phyloP scores from a whole-genome alignment of 2,797 vertebrate species.

The Tokudaia muenninki region DNA sequence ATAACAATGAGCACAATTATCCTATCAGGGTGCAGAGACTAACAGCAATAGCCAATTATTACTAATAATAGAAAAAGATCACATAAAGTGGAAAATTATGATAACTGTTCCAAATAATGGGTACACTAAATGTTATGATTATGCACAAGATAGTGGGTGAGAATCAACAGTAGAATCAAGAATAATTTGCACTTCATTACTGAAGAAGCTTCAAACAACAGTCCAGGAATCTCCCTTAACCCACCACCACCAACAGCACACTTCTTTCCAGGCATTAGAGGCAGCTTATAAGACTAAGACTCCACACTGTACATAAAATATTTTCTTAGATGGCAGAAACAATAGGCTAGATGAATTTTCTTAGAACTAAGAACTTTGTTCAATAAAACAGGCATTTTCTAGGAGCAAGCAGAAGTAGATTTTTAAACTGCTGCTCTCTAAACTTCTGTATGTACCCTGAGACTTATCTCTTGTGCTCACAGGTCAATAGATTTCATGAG shows the following conservation, averaged over 20 bases:
- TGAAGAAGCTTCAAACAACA: neutral
- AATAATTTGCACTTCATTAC: constrained; percentile 1
- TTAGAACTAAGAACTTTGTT: neutral
- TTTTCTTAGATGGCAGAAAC: constrained; percentile 4
- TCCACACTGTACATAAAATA: constrained; percentile 6
- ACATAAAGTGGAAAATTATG: neutral
- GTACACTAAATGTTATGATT: neutral
- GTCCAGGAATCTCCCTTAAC: neutral
- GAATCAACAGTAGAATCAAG: neutral
- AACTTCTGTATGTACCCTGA: neutral
- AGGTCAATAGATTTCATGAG: neutral
- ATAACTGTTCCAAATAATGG: neutral
- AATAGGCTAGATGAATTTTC: constrained; percentile 32
- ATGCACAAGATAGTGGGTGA: constrained; percentile 7
- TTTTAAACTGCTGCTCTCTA: neutral
- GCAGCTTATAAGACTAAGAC: neutral
- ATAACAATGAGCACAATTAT: neutral
- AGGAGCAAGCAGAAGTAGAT: neutral
- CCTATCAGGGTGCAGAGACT: neutral
- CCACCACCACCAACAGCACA: neutral
- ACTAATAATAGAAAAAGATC: neutral
- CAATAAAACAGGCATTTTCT: neutral
- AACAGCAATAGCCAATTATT: neutral
- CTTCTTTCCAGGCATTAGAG: fast-evolving
- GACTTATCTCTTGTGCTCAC: neutral